Evolutionary conservation across 2,797 vertebrate species (phyloP).

Genomic region (Uromys caudimaculatus): DNA sequence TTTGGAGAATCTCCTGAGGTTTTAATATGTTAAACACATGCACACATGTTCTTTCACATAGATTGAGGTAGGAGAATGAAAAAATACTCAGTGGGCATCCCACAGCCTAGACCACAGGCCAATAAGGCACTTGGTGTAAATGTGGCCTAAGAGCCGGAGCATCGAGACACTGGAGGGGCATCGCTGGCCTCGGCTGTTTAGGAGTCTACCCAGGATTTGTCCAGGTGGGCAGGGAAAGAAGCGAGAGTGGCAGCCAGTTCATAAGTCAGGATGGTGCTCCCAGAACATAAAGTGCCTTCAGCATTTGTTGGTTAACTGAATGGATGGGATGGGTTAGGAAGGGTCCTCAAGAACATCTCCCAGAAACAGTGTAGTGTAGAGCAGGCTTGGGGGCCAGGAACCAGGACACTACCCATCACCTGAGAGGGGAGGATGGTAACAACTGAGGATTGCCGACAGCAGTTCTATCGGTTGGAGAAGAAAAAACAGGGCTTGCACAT

Average conservation of each 20-base stretch:
- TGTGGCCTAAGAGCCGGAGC: not conserved
- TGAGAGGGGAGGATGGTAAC: not conserved
- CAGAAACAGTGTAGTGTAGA: not conserved
- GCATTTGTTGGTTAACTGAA: not conserved
- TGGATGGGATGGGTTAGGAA: not conserved
- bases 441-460: not conserved
- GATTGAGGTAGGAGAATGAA: slow-evolving; percentile 71
- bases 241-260: not conserved
- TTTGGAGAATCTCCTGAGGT: not conserved
- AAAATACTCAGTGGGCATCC: not conserved
- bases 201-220: not conserved
- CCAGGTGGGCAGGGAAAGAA: not conserved
- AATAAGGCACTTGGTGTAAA: slow-evolving; percentile 29
- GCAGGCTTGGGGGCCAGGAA: not conserved
- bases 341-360: not conserved
- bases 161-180: not conserved
- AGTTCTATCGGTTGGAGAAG: too few relatives aligned
- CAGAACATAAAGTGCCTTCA: not conserved
- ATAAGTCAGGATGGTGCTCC: not conserved
- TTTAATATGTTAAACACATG: slow-evolving; percentile 73
- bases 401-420: not conserved
- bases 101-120: slow-evolving; percentile 19
- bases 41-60: not conserved
- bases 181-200: not conserved
- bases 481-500: not conserved